phyloP scores from a whole-genome alignment of 2,113 vertebrate species.

The Prunella himalayana region DNA sequence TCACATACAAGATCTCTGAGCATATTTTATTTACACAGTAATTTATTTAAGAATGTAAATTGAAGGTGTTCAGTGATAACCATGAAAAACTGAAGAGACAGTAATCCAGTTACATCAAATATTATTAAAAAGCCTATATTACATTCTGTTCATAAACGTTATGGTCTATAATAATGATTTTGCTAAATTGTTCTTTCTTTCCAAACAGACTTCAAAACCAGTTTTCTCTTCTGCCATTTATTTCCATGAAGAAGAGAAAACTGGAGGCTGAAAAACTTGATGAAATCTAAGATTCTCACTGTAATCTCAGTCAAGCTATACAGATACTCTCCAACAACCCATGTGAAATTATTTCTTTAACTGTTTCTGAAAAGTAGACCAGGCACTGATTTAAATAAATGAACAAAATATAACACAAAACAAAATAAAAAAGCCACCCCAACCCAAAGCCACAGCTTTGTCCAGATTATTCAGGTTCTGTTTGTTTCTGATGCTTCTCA shows the following conservation, averaged over 20 bases:
- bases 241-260: not conserved
- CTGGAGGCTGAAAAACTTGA: not conserved
- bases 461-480: not conserved
- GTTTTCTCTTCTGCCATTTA: not conserved
- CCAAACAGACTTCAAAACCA: not conserved
- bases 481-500: not conserved
- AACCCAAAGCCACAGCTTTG: not conserved
- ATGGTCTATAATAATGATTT: not conserved
- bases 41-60: conserved; percentile 63
- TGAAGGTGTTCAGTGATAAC: conserved; percentile 22
- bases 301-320: not conserved
- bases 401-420: not conserved
- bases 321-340: not conserved
- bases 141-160: not conserved
- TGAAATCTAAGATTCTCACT: not conserved
- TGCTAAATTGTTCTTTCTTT: not conserved
- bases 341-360: not conserved
- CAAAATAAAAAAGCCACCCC: not conserved
- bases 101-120: not conserved
- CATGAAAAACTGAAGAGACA: not conserved
- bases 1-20: conserved; percentile 29
- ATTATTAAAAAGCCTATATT: conserved; percentile 1
- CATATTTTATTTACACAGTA: conserved; percentile 62
- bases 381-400: not conserved
- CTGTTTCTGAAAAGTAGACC: not conserved